Conservation (phyloP, 53 echinoderm and acorn worm genomes). For the Luidia sarsii region DNA sequence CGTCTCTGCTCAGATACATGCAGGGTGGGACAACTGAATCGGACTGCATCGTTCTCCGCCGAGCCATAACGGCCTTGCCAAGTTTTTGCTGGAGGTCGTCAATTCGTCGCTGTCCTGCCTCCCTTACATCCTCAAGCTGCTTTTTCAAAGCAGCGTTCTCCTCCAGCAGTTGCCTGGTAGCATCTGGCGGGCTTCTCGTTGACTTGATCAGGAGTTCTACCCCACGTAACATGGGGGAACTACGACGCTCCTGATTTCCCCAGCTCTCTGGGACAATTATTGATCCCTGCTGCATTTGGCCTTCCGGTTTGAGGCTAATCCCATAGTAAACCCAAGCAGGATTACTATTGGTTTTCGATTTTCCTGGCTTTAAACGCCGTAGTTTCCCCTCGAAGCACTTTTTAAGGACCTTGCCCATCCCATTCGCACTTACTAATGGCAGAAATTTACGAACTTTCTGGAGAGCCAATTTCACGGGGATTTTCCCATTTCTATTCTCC, state of each 20-base stretch:
- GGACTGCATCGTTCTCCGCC: no score
- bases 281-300: background rate
- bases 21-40: background rate
- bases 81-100: background rate
- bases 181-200: background rate
- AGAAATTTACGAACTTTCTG: background rate
- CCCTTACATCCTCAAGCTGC: background rate
- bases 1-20: background rate
- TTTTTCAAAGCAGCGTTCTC: background rate
- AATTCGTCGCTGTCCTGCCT: no score
- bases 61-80: background rate
- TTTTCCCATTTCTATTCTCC: background rate
- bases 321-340: constrained; percentile 1
- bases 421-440: background rate
- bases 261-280: background rate
- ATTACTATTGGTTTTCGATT: background rate
- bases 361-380: background rate
- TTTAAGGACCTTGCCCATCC: background rate
- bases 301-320: background rate
- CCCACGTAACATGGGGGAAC: background rate
- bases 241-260: background rate
- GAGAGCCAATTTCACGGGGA: background rate
- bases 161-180: background rate
- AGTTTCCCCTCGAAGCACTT: background rate
- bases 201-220: background rate